Conservation (phyloP, 1,140 invertebrate species). For the Oryzaephilus surinamensis region DNA sequence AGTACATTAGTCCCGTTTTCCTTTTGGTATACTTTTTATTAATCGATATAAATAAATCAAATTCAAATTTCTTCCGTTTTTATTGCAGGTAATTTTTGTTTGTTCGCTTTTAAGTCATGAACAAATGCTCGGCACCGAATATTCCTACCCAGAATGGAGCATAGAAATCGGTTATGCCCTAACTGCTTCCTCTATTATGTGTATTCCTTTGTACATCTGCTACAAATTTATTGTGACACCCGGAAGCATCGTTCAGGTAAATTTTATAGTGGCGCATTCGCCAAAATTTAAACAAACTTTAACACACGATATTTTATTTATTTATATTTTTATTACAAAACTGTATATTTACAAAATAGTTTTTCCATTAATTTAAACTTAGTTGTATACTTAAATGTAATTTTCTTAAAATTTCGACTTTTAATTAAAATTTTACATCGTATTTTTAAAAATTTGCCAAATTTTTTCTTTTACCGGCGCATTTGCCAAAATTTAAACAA, state of each 20-base stretch:
- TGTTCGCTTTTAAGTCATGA: constrained; percentile 80
- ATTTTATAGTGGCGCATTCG: background rate
- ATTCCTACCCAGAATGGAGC: constrained; percentile 82
- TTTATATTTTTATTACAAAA: too few species aligned
- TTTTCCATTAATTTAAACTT: too few species aligned
- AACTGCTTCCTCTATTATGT: constrained; percentile 82
- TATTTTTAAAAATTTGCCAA: too few species aligned
- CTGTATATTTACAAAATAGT: too few species aligned
- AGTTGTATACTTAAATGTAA: too few species aligned
- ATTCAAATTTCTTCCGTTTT: background rate
- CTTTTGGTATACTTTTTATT: constrained; percentile 48
- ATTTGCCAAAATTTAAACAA: too few species aligned
- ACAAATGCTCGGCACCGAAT: constrained; percentile 79
- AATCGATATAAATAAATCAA: background rate
- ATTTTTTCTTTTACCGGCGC: too few species aligned
- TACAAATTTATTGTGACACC: constrained; percentile 70
- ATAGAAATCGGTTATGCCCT: constrained; percentile 84
- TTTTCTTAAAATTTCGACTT: too few species aligned
- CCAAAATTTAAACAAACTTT: too few species aligned
- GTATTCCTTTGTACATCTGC: constrained; percentile 81
- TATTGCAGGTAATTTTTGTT: constrained; percentile 73
- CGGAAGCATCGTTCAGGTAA: constrained; percentile 58
- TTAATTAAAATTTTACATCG: too few species aligned
- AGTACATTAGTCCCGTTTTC: constrained; percentile 78
- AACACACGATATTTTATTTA: too few species aligned